Evolutionary conservation across 2,113 vertebrate species (phyloP).

Genomic region (Nothobranchius furzeri): DNA sequence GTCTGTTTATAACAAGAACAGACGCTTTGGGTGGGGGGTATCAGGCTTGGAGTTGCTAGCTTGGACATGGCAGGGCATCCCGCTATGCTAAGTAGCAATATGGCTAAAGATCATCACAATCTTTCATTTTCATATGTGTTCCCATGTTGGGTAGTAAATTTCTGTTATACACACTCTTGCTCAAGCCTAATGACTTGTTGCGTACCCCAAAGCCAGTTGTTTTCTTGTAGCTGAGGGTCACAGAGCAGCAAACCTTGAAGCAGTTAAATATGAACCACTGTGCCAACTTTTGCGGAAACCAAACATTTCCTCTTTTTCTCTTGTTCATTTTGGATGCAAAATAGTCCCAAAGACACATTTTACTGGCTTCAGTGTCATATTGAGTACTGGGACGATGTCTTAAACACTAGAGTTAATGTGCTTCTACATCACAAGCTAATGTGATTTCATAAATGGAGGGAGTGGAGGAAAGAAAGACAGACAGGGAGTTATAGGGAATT

Average conservation of each 20-base stretch:
- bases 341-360: slow-evolving; percentile 43
- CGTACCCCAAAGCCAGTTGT: slow-evolving; percentile 8
- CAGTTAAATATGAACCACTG: slow-evolving; percentile 16
- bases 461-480: slow-evolving; percentile 61
- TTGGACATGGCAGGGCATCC: slow-evolving; percentile 2
- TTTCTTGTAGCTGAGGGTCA: slow-evolving; percentile 1
- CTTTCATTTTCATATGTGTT: background rate
- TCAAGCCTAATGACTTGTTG: slow-evolving; percentile 36
- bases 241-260: slow-evolving; percentile 13
- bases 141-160: slow-evolving; percentile 18
- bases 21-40: slow-evolving; percentile 18
- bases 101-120: slow-evolving; percentile 9
- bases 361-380: slow-evolving; percentile 47
- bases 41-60: slow-evolving; percentile 22
- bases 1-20: slow-evolving; percentile 68
- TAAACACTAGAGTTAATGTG: slow-evolving; percentile 68
- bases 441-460: slow-evolving; percentile 67
- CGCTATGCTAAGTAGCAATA: background rate
- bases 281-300: slow-evolving; percentile 24
- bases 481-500: slow-evolving; percentile 58
- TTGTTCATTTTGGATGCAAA: slow-evolving; percentile 23
- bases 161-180: slow-evolving; percentile 27
- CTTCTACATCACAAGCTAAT: slow-evolving; percentile 68
- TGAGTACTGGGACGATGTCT: slow-evolving; percentile 45
- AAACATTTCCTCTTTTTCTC: slow-evolving; percentile 2